A percentile compares a stretch with the other conserved stretches of the same genome.
Evolutionary conservation across 1,140 invertebrate genomes (phyloP).

Genomic region (Drosophila nebulosa): DNA sequence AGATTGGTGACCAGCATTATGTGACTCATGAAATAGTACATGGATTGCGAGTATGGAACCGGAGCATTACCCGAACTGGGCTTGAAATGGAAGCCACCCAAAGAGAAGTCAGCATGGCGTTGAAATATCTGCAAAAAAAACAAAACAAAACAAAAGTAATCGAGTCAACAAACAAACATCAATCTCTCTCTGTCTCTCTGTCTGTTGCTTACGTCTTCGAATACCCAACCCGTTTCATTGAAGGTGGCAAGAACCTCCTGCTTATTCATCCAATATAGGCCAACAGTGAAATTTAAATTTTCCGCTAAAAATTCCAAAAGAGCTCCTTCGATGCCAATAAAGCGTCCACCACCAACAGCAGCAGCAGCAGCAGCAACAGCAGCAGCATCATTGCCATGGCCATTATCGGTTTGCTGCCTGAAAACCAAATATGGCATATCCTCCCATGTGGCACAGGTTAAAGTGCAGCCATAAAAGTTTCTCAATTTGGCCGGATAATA

Average conservation of each 20-base stretch:
- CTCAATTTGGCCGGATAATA: slow-evolving; percentile 55
- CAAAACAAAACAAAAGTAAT: background rate
- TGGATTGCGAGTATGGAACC: slow-evolving; percentile 58
- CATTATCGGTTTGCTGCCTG: background rate
- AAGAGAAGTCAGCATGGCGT: slow-evolving; percentile 49
- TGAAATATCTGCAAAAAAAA: slow-evolving; percentile 45
- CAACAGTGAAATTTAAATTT: slow-evolving; percentile 61
- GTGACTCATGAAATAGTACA: slow-evolving; percentile 70
- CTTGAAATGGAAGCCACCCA: slow-evolving; percentile 70
- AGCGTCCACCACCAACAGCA: slow-evolving; percentile 11
- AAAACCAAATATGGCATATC: slow-evolving; percentile 68
- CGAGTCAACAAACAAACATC: background rate
- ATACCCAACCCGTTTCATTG: slow-evolving; percentile 55
- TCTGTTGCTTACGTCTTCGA: slow-evolving; percentile 41
- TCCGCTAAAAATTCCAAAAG: slow-evolving; percentile 62
- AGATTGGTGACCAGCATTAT: slow-evolving; percentile 70
- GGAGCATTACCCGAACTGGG: slow-evolving; percentile 25
- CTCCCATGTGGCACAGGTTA: slow-evolving; percentile 73
- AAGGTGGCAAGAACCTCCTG: slow-evolving; percentile 58
- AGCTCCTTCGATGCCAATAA: slow-evolving; percentile 62
- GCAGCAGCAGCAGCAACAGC: too few species aligned
- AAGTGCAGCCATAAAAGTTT: slow-evolving; percentile 59
- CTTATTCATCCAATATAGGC: slow-evolving; percentile 57
- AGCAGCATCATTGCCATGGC: too few species aligned
- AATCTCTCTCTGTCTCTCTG: background rate